Conservation (phyloP, 2,888 invertebrate genomes). For the Arge pagana region DNA sequence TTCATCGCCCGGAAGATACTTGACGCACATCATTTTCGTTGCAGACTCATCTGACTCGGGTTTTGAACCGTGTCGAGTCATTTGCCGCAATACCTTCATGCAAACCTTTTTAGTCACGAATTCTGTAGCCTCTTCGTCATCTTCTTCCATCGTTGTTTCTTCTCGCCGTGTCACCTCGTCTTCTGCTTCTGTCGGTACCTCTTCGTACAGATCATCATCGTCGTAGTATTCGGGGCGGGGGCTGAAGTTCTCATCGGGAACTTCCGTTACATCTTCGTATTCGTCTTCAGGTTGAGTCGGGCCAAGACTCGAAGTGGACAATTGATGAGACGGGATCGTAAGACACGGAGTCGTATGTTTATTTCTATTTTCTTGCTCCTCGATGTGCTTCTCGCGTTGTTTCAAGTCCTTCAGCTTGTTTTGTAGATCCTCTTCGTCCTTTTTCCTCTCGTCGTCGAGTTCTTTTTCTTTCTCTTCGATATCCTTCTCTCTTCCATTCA, state of each 20-base stretch:
- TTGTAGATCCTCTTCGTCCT: not conserved
- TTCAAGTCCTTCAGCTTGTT: too few relatives aligned
- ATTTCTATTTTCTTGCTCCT: too few relatives aligned
- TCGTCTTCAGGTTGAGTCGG: too few relatives aligned
- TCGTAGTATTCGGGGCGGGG: not conserved
- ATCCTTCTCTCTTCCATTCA: not conserved
- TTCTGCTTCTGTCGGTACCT: conserved; percentile 19
- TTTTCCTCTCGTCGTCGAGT: not conserved
- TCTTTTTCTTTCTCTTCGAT: conserved; percentile 7
- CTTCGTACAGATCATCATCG: conserved; percentile 2
- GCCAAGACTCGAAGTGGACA: too few relatives aligned
- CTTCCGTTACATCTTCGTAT: too few relatives aligned
- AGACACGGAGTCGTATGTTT: too few relatives aligned
- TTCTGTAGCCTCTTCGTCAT: conserved; percentile 25
- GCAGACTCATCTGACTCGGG: conserved; percentile 11
- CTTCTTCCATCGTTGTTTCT: not conserved
- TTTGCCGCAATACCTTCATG: conserved; percentile 30
- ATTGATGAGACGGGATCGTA: too few relatives aligned
- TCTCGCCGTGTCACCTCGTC: not conserved
- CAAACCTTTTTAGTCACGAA: conserved; percentile 34
- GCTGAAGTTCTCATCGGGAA: too few relatives aligned
- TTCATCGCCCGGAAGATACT: conserved; percentile 4
- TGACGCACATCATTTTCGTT: conserved; percentile 28
- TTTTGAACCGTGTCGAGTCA: conserved; percentile 11
- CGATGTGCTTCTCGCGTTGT: too few relatives aligned